Conservation (phyloP, 2,113 vertebrate genomes). For the Hyaena hyaena region DNA sequence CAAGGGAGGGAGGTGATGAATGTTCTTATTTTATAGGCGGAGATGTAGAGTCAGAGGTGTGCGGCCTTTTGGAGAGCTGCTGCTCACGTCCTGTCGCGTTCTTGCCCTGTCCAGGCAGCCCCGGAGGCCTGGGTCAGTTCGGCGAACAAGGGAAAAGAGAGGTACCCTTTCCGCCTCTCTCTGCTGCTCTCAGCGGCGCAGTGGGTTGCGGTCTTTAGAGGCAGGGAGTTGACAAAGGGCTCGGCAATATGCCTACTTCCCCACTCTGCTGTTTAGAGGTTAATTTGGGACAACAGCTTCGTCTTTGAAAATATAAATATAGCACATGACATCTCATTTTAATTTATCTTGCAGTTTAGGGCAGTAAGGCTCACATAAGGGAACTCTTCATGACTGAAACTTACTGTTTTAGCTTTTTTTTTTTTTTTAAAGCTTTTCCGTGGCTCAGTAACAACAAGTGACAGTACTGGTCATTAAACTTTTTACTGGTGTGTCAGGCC, state of each 20-base stretch:
- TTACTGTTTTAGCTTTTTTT: constrained; percentile 12
- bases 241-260: neutral
- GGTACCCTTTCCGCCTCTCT: neutral
- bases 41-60: constrained; percentile 23
- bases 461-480: neutral
- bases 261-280: neutral
- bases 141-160: neutral
- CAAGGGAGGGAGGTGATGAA: neutral
- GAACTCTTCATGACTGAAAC: constrained; percentile 22
- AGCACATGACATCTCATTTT: constrained; percentile 26
- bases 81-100: neutral
- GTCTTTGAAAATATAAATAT: constrained; percentile 58
- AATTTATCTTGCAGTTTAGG: constrained; percentile 46
- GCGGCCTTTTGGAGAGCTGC: neutral
- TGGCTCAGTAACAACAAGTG: constrained; percentile 22
- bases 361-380: neutral
- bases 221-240: neutral
- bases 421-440: neutral
- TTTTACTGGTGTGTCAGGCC: neutral
- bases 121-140: neutral
- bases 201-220: neutral
- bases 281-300: neutral
- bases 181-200: neutral
- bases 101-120: neutral
- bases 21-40: constrained; percentile 27